A percentile compares a stretch with the other conserved stretches of the same genome.
phyloP scores from a whole-genome alignment of 2,797 vertebrate species.

The Brachyalestes nurse region DNA sequence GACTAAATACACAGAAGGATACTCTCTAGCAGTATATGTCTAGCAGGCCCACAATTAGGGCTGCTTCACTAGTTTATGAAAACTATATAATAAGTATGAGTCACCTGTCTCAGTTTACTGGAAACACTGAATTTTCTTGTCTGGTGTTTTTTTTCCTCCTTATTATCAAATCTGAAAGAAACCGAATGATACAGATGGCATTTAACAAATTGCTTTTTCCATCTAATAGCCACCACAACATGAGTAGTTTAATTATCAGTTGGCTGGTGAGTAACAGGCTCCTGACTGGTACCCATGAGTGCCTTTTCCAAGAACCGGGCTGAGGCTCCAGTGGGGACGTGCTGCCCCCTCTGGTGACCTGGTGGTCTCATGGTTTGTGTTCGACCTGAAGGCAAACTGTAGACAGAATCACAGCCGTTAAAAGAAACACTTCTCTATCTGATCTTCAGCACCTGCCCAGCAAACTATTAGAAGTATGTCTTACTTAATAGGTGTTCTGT shows the following conservation, averaged over 20 bases:
- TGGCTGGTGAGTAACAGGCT: background rate
- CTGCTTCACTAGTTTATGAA: background rate
- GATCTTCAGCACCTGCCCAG: too few species aligned
- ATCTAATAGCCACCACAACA: constrained; percentile 5
- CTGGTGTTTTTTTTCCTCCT: background rate
- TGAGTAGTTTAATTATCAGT: constrained; percentile 49
- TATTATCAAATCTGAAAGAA: constrained; percentile 1
- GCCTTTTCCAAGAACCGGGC: constrained; percentile 55
- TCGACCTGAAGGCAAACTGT: too few species aligned
- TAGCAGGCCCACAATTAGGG: too few species aligned
- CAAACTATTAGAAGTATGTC: too few species aligned
- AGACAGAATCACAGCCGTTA: too few species aligned
- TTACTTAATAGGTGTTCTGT: too few species aligned
- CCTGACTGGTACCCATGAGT: constrained; percentile 34
- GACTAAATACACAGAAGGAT: background rate
- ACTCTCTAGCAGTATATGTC: background rate
- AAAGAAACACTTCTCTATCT: too few species aligned
- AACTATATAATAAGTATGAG: background rate
- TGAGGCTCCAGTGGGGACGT: constrained; percentile 45
- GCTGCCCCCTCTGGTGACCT: constrained; percentile 68
- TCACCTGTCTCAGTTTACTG: background rate
- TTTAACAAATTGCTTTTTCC: constrained; percentile 15
- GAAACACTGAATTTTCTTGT: background rate
- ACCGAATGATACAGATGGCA: background rate
- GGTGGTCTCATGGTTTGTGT: background rate